Percentiles rank a stretch among this genome's conserved stretches.
phyloP scores from a whole-genome alignment of 2,888 invertebrate species.

The Tuta absoluta region DNA sequence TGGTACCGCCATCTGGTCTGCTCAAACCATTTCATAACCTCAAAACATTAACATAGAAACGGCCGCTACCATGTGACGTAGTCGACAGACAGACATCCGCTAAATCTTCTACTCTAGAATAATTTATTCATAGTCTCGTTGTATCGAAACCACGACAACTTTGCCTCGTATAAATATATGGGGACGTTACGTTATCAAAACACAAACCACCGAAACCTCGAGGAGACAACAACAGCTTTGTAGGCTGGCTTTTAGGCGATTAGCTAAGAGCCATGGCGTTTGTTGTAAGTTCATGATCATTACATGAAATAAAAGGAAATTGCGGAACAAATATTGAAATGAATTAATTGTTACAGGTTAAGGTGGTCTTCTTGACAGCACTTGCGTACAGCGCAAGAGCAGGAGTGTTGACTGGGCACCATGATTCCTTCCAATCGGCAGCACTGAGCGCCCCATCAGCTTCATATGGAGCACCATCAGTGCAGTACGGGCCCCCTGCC shows the following conservation, averaged over 20 bases:
- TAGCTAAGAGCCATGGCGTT: constrained; percentile 80
- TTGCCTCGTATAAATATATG: constrained; percentile 73
- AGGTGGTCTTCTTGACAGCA: constrained; percentile 61
- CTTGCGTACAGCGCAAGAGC: constrained; percentile 63
- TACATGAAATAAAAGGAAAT: neutral
- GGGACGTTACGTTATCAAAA: constrained; percentile 55
- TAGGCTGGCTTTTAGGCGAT: constrained; percentile 72
- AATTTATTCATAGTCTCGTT: constrained; percentile 65
- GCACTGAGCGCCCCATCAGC: constrained; percentile 66
- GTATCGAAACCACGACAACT: constrained; percentile 57
- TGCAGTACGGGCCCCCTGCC: constrained; percentile 55
- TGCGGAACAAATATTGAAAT: constrained; percentile 21
- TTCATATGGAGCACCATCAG: constrained; percentile 63
- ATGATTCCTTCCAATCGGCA: constrained; percentile 65
- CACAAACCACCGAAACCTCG: constrained; percentile 69
- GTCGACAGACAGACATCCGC: constrained; percentile 41
- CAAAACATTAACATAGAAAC: constrained; percentile 40
- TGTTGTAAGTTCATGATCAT: constrained; percentile 65
- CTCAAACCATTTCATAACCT: constrained; percentile 44
- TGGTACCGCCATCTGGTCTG: constrained; percentile 25
- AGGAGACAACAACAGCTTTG: constrained; percentile 68
- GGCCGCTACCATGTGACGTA: constrained; percentile 34
- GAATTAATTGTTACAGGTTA: constrained; percentile 63
- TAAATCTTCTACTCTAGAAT: constrained; percentile 42
- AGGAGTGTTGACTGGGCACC: constrained; percentile 53